Conservation (phyloP, 2,888 invertebrate genomes). For the Encarsia formosa region DNA sequence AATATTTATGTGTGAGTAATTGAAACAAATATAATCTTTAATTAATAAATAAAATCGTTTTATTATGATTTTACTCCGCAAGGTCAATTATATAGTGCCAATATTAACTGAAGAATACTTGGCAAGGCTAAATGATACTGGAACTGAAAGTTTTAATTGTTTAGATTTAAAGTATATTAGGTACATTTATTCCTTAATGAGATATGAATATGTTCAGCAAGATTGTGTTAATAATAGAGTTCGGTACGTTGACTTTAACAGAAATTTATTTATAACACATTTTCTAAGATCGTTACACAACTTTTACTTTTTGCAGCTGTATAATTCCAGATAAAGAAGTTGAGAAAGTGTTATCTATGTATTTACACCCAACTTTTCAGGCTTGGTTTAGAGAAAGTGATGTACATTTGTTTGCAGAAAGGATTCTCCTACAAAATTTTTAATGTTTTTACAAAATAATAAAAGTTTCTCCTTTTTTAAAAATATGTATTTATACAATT, state of each 20-base stretch:
- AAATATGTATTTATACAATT: too few species aligned
- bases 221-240: constrained; percentile 39
- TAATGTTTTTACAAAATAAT: too few species aligned
- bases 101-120: constrained; percentile 56
- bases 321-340: constrained; percentile 39
- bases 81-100: constrained; percentile 58
- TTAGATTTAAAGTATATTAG: constrained; percentile 40
- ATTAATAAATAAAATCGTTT: background rate
- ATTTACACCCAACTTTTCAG: constrained; percentile 41
- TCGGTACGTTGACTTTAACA: constrained; percentile 31
- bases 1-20: too few species aligned
- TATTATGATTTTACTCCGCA: constrained; percentile 16
- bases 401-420: constrained; percentile 35
- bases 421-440: constrained; percentile 37
- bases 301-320: constrained; percentile 33
- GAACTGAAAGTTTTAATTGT: constrained; percentile 29
- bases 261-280: background rate
- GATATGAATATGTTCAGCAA: constrained; percentile 38
- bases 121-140: constrained; percentile 51
- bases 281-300: background rate
- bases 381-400: constrained; percentile 42
- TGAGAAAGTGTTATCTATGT: constrained; percentile 28
- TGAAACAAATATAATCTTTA: background rate
- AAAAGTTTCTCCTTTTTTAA: too few species aligned
- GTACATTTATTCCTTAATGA: constrained; percentile 39